phyloP scores from a whole-genome alignment of 2,888 invertebrate species.

The Macaria liturata region DNA sequence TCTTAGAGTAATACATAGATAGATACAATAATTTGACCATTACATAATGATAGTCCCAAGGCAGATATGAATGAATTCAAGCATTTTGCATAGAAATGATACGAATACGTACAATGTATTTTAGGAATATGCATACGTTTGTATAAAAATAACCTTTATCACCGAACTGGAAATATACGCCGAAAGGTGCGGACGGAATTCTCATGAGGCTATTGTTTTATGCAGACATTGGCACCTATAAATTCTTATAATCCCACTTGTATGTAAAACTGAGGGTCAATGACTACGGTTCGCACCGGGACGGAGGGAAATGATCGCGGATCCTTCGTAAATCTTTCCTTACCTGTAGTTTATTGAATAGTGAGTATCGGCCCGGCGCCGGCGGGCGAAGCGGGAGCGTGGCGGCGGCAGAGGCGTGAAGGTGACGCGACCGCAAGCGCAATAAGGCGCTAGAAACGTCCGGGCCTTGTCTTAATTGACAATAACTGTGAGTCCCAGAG shows the following conservation, averaged over 20 bases:
- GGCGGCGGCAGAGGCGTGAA: conserved; percentile 32
- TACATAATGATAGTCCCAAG: too few relatives aligned
- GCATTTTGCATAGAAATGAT: too few relatives aligned
- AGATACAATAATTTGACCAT: too few relatives aligned
- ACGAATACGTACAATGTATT: not conserved
- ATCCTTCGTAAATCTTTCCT: conserved; percentile 47
- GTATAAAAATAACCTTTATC: conserved; percentile 9
- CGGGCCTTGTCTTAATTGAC: conserved; percentile 78
- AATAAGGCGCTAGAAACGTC: conserved; percentile 69
- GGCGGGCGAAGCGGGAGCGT: conserved; percentile 29
- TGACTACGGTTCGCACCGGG: conserved; percentile 35
- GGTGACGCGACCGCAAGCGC: conserved; percentile 49
- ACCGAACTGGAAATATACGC: conserved; percentile 19
- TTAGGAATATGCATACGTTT: conserved; percentile 2
- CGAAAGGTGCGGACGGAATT: conserved; percentile 24
- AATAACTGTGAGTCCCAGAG: conserved; percentile 77
- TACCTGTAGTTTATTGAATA: conserved; percentile 60
- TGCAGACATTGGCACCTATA: conserved; percentile 30
- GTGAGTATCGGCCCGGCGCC: conserved; percentile 53
- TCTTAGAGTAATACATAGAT: too few relatives aligned
- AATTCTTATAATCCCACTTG: conserved; percentile 30
- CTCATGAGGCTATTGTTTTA: conserved; percentile 28
- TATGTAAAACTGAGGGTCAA: conserved; percentile 37
- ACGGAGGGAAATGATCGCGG: conserved; percentile 34
- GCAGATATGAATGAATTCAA: too few relatives aligned